These are phyloP conservation scores for Urocolius indicus DNA, from an alignment of 2,113 vertebrate genomes.

Conservation along the genomic window DNA sequence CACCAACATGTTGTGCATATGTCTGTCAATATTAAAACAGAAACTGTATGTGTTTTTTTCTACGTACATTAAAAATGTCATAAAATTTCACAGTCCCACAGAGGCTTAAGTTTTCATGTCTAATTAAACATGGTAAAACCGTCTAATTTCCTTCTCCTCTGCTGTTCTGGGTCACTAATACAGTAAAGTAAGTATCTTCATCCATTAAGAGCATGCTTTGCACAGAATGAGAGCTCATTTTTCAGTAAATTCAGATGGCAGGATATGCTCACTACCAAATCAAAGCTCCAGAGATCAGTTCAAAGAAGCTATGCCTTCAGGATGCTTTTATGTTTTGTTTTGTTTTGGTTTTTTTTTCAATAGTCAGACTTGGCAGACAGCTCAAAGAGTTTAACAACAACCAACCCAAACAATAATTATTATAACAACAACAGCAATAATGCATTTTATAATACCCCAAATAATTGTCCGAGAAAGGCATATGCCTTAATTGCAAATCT, in stretches of 20 bases:
- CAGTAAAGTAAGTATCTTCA: neutral
- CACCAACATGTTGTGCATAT: neutral
- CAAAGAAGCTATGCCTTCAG: neutral
- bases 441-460: neutral
- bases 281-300: conserved; percentile 22
- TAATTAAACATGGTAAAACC: neutral
- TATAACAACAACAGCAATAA: neutral
- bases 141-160: neutral
- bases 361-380: neutral
- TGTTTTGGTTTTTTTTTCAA: fast-evolving
- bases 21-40: neutral
- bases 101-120: neutral
- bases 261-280: neutral
- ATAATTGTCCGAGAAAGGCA: neutral
- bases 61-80: neutral
- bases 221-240: conserved; percentile 3
- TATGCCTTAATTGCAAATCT: neutral
- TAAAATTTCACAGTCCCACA: neutral
- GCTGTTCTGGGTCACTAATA: neutral
- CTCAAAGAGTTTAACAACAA: conserved; percentile 23
- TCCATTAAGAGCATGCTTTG: neutral
- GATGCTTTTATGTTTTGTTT: neutral
- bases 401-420: neutral
- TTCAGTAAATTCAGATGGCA: neutral
- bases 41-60: neutral